Percentiles rank a stretch among this genome's conserved stretches.
phyloP scores from a whole-genome alignment of 2,113 vertebrate species.

The Carassius auratus region DNA sequence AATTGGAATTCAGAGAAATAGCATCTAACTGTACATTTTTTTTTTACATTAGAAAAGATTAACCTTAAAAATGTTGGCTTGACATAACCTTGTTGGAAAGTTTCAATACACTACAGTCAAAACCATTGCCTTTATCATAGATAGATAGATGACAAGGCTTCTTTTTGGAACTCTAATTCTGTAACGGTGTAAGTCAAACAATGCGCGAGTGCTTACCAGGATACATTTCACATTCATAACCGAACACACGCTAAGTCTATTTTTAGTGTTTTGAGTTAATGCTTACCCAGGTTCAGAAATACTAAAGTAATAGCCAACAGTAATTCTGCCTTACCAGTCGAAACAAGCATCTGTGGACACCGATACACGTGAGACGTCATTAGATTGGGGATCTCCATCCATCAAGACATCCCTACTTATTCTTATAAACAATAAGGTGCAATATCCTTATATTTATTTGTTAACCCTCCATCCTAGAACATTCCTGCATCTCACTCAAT shows the following conservation, averaged over 20 bases:
- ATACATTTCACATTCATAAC: conserved; percentile 73
- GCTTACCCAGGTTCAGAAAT: conserved; percentile 68
- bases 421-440: too few species aligned
- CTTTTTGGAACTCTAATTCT: conserved; percentile 70
- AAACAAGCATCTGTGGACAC: conserved; percentile 5
- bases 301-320: conserved; percentile 63
- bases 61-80: neutral
- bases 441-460: too few species aligned
- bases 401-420: neutral
- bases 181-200: conserved; percentile 62
- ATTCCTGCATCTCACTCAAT: too few species aligned
- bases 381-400: conserved; percentile 39
- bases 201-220: conserved; percentile 57
- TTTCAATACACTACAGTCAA: neutral
- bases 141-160: neutral
- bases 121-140: too few species aligned
- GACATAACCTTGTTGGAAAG: neutral
- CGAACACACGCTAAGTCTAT: conserved; percentile 71
- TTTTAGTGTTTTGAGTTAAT: conserved; percentile 73
- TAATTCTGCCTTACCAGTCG: conserved; percentile 54
- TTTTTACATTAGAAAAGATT: neutral
- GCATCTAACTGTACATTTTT: neutral
- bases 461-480: too few species aligned
- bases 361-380: conserved; percentile 15
- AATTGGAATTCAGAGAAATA: neutral